phyloP scores from a whole-genome alignment of 2,113 vertebrate genomes.

The Tapirus terrestris region DNA sequence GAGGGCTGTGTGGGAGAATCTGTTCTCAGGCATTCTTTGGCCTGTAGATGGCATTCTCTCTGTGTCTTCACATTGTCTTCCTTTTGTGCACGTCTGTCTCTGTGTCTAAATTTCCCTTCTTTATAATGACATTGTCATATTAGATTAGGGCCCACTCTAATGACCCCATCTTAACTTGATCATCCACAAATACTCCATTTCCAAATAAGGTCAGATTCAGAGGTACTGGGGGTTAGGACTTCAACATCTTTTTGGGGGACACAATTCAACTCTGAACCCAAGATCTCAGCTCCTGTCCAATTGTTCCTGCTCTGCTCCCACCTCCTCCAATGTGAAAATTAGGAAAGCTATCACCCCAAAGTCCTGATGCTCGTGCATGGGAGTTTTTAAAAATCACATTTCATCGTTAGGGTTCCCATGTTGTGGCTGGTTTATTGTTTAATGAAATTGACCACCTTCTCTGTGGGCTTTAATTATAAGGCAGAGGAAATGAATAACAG shows the following conservation, averaged over 20 bases:
- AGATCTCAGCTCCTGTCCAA: background rate
- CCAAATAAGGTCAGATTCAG: background rate
- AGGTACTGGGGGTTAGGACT: background rate
- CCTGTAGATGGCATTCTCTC: background rate
- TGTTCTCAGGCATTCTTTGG: background rate
- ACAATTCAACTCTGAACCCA: background rate
- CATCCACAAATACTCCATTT: background rate
- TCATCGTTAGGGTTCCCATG: background rate
- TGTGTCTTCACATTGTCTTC: background rate
- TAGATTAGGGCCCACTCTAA: background rate
- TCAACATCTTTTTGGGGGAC: background rate
- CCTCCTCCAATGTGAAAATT: background rate
- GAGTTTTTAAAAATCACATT: background rate
- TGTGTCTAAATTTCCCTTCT: background rate
- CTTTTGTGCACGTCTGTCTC: background rate
- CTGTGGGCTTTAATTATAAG: background rate
- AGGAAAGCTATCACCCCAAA: background rate
- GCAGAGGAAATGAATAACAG: background rate
- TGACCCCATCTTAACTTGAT: background rate
- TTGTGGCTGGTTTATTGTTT: conserved; percentile 22
- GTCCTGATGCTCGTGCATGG: background rate
- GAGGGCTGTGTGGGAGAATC: background rate
- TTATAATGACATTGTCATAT: background rate
- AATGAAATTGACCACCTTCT: conserved; percentile 30
- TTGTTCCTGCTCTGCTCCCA: background rate